Evolutionary conservation across 2,888 invertebrate genomes (phyloP), one percentile per base, ranked within the genome.

Genomic region (Xiphydria camelus): DNA sequence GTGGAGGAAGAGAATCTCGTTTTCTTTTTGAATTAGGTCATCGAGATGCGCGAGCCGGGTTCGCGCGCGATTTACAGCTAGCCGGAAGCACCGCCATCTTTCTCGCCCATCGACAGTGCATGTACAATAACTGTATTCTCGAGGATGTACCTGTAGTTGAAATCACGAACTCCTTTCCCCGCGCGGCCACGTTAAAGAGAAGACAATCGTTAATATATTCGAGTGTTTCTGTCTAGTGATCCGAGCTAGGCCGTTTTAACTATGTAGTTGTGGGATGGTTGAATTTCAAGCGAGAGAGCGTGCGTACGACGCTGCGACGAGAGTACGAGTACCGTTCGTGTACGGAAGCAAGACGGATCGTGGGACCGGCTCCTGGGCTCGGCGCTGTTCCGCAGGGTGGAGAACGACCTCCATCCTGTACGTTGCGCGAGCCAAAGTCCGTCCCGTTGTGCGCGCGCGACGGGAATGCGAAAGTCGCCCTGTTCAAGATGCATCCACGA

Each of bases 11-110:
- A 14, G 19, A 34, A 5, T 34, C n/a, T n/a, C n/a, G n/a, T n/a
- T n/a, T n/a, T n/a, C n/a, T 34, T 18, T 34, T 34, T 10, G 9
- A 34, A 34, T 15, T 34, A 10, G 4, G 18, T 10, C 3, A 34
- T 5, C 14, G 10, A 34, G 3, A 19, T 10, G n/a, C n/a, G n/a
- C n/a, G n/a, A n/a, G n/a, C n/a, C n/a, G n/a, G n/a, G n/a, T n/a
- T n/a, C n/a, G n/a, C 29, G 29, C 29, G 29, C 29, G 6, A 14
- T 40, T 42, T 42, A 42, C 61, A 62, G 61, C 64, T 63, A 63
- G 55, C 61, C 59, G 55, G 47, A 54, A 60, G 56, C 58, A 64
- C 59, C 59, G 61, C 61, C 64, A 61, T 46, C 25, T 29, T 29
- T 47, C 38, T 44, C 45, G 43, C 33, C n/a, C 47, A 29, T 55